A percentile compares a stretch with the other conserved stretches of the same genome.
Evolutionary conservation across 2,113 vertebrate species (phyloP).

Genomic region (Pygoscelis adeliae): DNA sequence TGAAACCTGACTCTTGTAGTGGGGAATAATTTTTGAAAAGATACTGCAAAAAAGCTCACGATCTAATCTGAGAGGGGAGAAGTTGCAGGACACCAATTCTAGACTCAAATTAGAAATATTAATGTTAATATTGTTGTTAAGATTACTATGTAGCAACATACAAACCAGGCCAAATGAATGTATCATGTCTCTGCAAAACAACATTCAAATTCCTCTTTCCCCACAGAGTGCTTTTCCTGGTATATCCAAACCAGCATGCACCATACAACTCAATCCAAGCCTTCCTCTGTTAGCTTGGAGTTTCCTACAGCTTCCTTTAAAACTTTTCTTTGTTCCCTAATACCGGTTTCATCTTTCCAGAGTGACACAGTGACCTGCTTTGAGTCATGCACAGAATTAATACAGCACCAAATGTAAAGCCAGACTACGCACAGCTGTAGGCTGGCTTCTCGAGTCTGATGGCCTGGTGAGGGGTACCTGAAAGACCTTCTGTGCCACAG

Average conservation of each 20-base stretch:
- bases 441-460: background rate
- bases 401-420: background rate
- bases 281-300: background rate
- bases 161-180: background rate
- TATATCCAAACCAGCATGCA: background rate
- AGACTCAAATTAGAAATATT: background rate
- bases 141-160: background rate
- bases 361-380: background rate
- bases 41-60: background rate
- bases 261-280: background rate
- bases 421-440: background rate
- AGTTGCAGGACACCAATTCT: background rate
- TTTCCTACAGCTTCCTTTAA: slow-evolving; percentile 3
- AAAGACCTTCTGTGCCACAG: background rate
- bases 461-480: background rate
- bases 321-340: background rate
- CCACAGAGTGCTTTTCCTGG: background rate
- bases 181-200: background rate
- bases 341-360: background rate
- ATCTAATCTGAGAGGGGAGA: background rate
- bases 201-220: background rate
- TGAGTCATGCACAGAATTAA: background rate
- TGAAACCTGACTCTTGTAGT: background rate
- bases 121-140: background rate
- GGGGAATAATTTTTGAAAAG: background rate